Base-by-base conservation (phyloP, 2,888 invertebrate genomes). In the Drosophila mimetica region DNA sequence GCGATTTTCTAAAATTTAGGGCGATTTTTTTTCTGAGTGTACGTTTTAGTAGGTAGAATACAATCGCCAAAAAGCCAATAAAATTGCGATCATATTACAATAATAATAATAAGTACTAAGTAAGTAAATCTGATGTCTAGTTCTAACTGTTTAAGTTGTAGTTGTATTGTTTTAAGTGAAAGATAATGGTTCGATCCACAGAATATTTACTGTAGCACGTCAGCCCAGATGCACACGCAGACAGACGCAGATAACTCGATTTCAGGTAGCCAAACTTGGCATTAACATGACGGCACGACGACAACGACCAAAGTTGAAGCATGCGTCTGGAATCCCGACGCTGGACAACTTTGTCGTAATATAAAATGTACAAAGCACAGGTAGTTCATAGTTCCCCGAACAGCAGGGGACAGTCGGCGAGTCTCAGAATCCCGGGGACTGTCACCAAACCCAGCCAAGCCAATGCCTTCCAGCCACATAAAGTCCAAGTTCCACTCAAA, bases 301-400 rank as follows among this genome's bases (percentile, higher is more conserved):
- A 52, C 20, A 51, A 63, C 20, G 54, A 63, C 30, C 44, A 77
- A 71, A 70, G 73, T 69, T 71, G 39, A 50, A 58, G 47, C 66
- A 55, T 64, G 61, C 76, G 69, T 79, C 75, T 76, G 74, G 79
- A 54, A 53, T 57, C 37, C 42, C 30, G 70, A 54, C 57, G 61
- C 41, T 70, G 70, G 64, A 57, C 70, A 73, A 71, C 55, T 63
- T 73, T 63, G 37, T 20, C 70, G 41, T 87, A 67, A 88, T 82
- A 78, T 88, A 87, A 82, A 82, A 82, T 87, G 76, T 87, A 88
- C 82, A 82, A 87, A 82, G 82, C 74, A 52, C 66, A 67, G 61
- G 76, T 85, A 74, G 76, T 72, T 6, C 18, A 39, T 18, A 74
- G 75, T 79, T 80, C 77, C n/a, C 55, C 42, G 13, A 30, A 36